Percentiles rank a stretch among this genome's conserved stretches.
phyloP scores from a whole-genome alignment of 2,113 vertebrate species.

The Ia io region DNA sequence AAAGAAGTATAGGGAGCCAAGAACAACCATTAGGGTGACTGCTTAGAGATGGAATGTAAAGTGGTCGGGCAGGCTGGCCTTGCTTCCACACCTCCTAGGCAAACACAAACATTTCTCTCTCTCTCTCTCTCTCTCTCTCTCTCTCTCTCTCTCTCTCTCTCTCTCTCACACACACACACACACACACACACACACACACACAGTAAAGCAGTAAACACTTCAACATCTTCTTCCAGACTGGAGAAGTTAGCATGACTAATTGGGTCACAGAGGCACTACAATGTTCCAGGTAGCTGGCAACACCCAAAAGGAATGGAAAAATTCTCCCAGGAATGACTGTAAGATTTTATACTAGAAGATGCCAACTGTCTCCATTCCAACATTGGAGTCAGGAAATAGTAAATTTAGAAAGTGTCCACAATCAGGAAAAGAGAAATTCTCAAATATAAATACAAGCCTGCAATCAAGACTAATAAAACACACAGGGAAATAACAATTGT shows the following conservation, averaged over 20 bases:
- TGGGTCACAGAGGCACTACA: neutral
- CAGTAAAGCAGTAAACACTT: neutral
- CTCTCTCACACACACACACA: neutral
- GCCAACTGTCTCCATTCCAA: neutral
- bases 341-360: neutral
- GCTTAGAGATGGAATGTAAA: constrained; percentile 13
- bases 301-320: neutral
- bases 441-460: neutral
- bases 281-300: neutral
- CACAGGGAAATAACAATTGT: neutral
- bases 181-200: neutral
- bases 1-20: neutral
- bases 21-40: neutral
- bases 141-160: neutral
- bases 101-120: neutral
- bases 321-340: neutral
- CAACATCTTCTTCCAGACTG: neutral
- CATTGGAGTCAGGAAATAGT: neutral
- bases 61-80: neutral
- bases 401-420: neutral
- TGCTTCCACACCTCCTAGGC: neutral
- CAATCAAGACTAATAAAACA: neutral
- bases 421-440: neutral
- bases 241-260: neutral
- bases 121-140: neutral